A percentile compares a stretch with the other conserved stretches of the same genome.
Evolutionary conservation across 2,888 invertebrate genomes (phyloP).

Genomic region (Melipona beecheii): DNA sequence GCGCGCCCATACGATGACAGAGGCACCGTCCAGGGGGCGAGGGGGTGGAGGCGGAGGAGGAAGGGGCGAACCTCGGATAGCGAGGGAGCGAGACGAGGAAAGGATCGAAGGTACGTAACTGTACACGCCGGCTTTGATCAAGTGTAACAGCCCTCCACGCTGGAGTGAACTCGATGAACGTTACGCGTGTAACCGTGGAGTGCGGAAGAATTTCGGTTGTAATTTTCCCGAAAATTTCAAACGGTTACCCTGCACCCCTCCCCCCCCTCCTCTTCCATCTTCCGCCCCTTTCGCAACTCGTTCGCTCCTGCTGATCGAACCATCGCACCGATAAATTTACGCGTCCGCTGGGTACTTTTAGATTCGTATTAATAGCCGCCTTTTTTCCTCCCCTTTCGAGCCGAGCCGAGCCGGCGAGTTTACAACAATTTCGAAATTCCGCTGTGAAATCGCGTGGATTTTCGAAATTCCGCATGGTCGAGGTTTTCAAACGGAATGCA

Average conservation of each 20-base stretch:
- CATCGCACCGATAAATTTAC: not conserved
- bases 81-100: constrained; percentile 49
- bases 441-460: constrained; percentile 21
- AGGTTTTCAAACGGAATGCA: constrained; percentile 15
- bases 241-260: constrained; percentile 38
- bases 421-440: constrained; percentile 53
- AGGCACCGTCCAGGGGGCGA: constrained; percentile 34
- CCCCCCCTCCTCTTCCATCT: not conserved
- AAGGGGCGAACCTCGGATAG: constrained; percentile 46
- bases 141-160: constrained; percentile 70
- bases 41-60: not conserved
- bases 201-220: constrained; percentile 70
- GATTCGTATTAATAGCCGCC: constrained; percentile 42
- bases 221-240: constrained; percentile 68
- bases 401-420: constrained; percentile 36
- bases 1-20: constrained; percentile 74
- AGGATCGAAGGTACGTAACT: constrained; percentile 72
- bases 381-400: not conserved
- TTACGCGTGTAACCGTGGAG: constrained; percentile 70
- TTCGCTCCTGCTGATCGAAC: too few species aligned
- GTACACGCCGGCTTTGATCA: constrained; percentile 76
- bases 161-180: constrained; percentile 70
- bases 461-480: constrained; percentile 51
- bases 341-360: constrained; percentile 29
- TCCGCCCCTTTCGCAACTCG: not conserved